Percentiles rank a stretch among this genome's conserved stretches.
phyloP scores from a whole-genome alignment of 2,888 invertebrate genomes.

The Trachelus tabidus region DNA sequence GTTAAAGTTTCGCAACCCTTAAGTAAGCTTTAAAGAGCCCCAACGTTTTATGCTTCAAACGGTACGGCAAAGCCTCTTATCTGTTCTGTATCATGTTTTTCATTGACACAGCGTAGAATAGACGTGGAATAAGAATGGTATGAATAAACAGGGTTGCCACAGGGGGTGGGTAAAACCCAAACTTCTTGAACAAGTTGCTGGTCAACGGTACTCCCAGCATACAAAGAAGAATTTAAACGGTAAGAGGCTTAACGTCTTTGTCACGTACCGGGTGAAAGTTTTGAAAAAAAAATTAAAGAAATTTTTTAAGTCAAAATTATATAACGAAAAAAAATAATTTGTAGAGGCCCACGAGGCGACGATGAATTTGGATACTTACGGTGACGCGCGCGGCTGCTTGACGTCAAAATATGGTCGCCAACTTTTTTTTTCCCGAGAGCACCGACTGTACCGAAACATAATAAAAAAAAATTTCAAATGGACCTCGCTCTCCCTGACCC shows the following conservation, averaged over 20 bases:
- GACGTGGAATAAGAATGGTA: neutral
- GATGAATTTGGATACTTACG: conserved; percentile 42
- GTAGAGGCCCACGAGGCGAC: neutral
- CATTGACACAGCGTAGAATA: neutral
- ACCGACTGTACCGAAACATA: conserved; percentile 40
- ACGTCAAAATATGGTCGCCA: conserved; percentile 50
- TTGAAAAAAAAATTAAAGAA: neutral
- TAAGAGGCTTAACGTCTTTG: neutral
- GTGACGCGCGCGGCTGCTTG: conserved; percentile 51
- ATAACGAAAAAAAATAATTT: neutral
- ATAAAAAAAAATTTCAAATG: neutral
- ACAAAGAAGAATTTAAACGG: neutral
- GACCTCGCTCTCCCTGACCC: neutral
- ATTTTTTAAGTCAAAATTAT: neutral
- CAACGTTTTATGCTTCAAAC: conserved; percentile 42
- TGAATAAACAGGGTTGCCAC: neutral
- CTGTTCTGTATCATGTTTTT: conserved; percentile 8
- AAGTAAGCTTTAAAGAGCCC: conserved; percentile 34
- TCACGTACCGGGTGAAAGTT: neutral
- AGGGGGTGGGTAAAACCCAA: neutral
- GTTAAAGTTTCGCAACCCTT: conserved; percentile 39
- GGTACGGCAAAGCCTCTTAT: conserved; percentile 46
- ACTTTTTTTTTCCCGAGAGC: conserved; percentile 40
- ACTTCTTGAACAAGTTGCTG: neutral
- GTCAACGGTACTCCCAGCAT: neutral